Conservation (phyloP, 2,113 vertebrate species). For the Mustela lutreola region DNA sequence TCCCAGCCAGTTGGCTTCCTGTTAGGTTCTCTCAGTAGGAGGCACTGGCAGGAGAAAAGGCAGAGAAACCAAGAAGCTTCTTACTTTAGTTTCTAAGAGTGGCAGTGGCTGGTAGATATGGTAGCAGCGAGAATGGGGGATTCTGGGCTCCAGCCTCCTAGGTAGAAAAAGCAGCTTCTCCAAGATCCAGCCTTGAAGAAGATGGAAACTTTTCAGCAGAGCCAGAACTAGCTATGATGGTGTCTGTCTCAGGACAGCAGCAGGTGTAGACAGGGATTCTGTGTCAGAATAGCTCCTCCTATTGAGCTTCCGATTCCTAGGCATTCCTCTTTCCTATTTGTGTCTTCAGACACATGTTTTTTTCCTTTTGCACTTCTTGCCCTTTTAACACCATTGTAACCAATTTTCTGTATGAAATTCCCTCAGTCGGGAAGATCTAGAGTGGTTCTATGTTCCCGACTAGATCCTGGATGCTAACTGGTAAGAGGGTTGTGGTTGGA, state of each 20-base stretch:
- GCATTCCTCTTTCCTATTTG: neutral
- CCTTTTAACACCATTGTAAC: neutral
- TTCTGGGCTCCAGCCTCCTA: neutral
- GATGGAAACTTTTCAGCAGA: neutral
- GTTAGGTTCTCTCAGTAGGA: neutral
- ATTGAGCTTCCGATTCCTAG: neutral
- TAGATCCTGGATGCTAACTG: neutral
- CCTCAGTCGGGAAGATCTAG: neutral
- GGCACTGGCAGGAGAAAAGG: neutral
- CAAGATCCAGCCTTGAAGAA: neutral
- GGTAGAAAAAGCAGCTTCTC: neutral
- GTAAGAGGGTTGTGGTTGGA: neutral
- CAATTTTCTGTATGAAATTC: neutral
- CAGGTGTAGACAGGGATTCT: neutral
- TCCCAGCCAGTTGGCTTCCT: neutral
- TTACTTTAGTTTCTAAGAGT: neutral
- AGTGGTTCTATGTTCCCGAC: neutral
- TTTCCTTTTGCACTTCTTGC: neutral
- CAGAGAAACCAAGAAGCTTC: neutral
- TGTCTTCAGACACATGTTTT: neutral
- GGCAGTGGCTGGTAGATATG: neutral
- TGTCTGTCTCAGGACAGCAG: neutral
- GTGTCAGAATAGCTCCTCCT: neutral
- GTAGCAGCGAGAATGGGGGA: neutral
- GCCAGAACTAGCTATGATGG: no score